Conservation (phyloP, 2,113 vertebrate genomes). For the Pyrgilauda ruficollis region DNA sequence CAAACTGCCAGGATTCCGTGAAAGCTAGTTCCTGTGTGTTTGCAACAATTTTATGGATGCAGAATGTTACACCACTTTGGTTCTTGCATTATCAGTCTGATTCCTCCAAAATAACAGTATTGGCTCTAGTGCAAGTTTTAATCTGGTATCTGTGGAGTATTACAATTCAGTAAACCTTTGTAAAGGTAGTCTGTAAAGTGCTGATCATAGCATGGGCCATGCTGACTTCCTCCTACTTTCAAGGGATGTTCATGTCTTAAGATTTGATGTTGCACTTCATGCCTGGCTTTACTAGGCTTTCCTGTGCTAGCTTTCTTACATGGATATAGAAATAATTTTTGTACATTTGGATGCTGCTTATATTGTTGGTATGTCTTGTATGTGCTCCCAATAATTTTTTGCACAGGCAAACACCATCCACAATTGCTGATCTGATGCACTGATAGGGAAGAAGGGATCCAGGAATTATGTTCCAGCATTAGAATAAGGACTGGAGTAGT, state of each 20-base stretch:
- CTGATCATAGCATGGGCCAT: background rate
- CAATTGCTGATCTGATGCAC: background rate
- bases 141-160: background rate
- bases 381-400: background rate
- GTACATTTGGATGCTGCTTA: background rate
- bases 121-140: background rate
- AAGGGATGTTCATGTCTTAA: background rate
- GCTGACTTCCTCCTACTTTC: background rate
- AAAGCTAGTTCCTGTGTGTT: background rate
- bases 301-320: background rate
- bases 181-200: background rate
- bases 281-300: background rate
- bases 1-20: background rate
- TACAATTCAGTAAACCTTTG: background rate
- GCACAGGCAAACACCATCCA: background rate
- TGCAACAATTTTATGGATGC: background rate
- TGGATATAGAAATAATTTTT: background rate
- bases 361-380: background rate
- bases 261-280: background rate
- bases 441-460: background rate
- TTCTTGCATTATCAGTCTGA: background rate
- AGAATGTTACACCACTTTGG: background rate
- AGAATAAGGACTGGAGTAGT: background rate
- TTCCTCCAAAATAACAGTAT: background rate
- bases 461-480: background rate